Evolutionary conservation across 1,140 invertebrate species (phyloP).

Genomic region (Archivesica marissinica): DNA sequence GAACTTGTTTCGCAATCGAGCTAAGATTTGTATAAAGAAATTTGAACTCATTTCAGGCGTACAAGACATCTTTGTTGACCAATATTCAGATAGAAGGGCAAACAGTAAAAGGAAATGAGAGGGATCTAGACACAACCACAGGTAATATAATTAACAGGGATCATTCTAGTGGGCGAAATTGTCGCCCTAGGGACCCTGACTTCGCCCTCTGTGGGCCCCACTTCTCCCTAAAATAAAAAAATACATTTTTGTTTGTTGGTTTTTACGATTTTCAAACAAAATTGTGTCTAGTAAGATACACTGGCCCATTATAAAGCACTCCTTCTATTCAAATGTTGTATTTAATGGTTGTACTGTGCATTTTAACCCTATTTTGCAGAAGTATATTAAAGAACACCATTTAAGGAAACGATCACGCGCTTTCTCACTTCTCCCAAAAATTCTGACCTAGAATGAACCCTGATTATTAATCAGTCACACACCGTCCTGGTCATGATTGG

Average conservation of each 20-base stretch:
- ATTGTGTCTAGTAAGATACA: not conserved
- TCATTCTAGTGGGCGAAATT: not conserved
- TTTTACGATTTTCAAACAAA: not conserved
- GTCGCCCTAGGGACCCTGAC: not conserved
- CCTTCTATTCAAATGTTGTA: too few species aligned
- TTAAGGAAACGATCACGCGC: too few species aligned
- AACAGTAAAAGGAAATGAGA: not conserved
- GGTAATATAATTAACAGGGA: not conserved
- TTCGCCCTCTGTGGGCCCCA: not conserved
- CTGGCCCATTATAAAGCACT: too few species aligned
- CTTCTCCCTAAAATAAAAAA: not conserved
- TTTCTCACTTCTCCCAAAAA: too few species aligned
- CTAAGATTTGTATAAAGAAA: too few species aligned
- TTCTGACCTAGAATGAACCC: too few species aligned
- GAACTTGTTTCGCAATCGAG: too few species aligned
- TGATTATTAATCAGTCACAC: too few species aligned
- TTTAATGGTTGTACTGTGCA: too few species aligned
- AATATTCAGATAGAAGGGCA: conserved; percentile 29
- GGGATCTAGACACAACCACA: not conserved
- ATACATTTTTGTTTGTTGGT: not conserved
- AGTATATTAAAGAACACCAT: not conserved
- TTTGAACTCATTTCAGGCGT: conserved; percentile 1
- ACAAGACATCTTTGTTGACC: not conserved
- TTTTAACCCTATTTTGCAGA: not conserved
- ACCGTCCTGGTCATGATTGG: too few species aligned